Base-by-base conservation (phyloP, 2,797 vertebrate species). In the Trachurus trachurus region DNA sequence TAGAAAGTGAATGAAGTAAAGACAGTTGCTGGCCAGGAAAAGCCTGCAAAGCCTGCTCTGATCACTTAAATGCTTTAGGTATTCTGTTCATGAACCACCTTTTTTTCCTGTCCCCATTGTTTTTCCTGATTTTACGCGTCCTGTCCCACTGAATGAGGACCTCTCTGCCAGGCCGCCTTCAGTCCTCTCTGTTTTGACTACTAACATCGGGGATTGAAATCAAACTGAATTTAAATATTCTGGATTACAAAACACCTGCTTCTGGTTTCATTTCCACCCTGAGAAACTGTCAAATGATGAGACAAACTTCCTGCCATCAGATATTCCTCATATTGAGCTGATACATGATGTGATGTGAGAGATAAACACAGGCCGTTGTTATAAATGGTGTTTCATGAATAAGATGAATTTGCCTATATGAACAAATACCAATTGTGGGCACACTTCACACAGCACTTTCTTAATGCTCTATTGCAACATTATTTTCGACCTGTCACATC, bases 1-100 rank as follows among this genome's bases (percentile, higher is more conserved):
- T 40, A 22, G 19, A 9, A 49, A 76, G 37, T 9, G 37, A 54
- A 21, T 0, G 29, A 26, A 42, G 31, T 47, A 29, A 45, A 52
- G 8, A 29, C 2, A 9, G 16, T 22, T 16, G n/a, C 49, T 45
- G 39, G 44, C 2, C 58, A 58, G 17, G 16, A 1, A 66, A 53
- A 56, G 2, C 64, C 19, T 26, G 45, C 6, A 31, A 37, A 37
- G 26, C 11, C 11, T 13, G 9, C 45, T 2, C 8, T 39, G 11
- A 53, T 54, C 56, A 21, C 26, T 66, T 50, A 0, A 42, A 1
- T 42, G 11, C 69, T 61, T 42, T 29, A 49, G n/a, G 29, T 66
- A 57, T 80, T 79, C 57, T 57, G 63, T 31, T 60, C 3, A 12
- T 66, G 10, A 63, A 68, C 49, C 21, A 1, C 6, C 22, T 62